phyloP scores from a whole-genome alignment of 2,888 invertebrate species.

The Folsomia manolachei region DNA sequence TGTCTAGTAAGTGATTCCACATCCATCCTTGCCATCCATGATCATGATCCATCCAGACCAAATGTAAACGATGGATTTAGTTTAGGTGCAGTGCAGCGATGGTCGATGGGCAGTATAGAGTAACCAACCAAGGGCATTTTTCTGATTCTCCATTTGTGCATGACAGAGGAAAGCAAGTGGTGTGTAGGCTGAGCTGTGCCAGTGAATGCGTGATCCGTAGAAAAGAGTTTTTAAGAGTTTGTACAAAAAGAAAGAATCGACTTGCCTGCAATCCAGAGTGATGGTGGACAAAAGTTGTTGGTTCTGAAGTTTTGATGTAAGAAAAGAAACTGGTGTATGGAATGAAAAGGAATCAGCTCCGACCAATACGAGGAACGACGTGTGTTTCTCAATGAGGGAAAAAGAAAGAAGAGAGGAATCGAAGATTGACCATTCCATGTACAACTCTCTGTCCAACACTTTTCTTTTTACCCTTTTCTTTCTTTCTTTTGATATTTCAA shows the following conservation, averaged over 20 bases:
- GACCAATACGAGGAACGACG: not conserved
- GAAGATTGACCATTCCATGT: not conserved
- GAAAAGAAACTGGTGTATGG: too few relatives aligned
- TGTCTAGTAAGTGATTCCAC: conserved; percentile 33
- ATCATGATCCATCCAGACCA: too few relatives aligned
- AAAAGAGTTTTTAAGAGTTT: too few relatives aligned
- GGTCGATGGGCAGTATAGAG: too few relatives aligned
- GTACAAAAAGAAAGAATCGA: too few relatives aligned
- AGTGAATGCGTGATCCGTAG: too few relatives aligned
- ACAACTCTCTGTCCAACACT: not conserved
- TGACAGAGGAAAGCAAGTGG: not conserved
- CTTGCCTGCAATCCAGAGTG: too few relatives aligned
- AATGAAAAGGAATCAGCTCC: too few relatives aligned
- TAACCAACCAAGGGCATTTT: not conserved
- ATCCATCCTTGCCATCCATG: too few relatives aligned
- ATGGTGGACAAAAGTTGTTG: too few relatives aligned
- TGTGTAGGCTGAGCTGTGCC: too few relatives aligned
- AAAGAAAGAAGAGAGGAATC: not conserved
- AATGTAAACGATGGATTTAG: not conserved
- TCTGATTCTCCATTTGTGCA: not conserved
- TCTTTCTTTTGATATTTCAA: not conserved
- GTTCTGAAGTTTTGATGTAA: not conserved
- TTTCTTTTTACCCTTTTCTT: not conserved
- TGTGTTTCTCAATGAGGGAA: not conserved
- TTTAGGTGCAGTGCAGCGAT: too few relatives aligned